Evolutionary conservation across 2,113 vertebrate genomes (phyloP).

Genomic region (Ctenodactylus gundi): DNA sequence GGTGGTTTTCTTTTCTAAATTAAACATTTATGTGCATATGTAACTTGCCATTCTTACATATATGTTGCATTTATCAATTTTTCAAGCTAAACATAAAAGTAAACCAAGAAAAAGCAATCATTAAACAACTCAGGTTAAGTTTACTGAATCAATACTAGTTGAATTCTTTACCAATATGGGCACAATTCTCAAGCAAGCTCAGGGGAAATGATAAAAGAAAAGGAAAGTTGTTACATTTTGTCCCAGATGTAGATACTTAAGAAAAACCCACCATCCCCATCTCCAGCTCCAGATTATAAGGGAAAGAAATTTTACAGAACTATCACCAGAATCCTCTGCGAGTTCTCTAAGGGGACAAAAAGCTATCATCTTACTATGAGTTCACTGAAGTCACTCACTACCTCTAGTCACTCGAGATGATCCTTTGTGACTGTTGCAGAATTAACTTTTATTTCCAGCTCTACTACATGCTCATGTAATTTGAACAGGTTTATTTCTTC

Average conservation of each 20-base stretch:
- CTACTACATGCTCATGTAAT: neutral
- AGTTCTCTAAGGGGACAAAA: neutral
- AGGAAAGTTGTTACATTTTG: neutral
- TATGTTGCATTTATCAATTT: neutral
- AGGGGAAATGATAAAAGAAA: neutral
- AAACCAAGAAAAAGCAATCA: constrained; percentile 24
- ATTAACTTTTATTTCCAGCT: neutral
- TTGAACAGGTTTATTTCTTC: neutral
- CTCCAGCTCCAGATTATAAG: neutral
- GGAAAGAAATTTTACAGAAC: neutral
- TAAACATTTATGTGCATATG: neutral
- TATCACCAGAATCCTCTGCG: neutral
- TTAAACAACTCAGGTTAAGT: neutral
- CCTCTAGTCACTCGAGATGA: neutral
- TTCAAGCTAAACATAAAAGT: neutral
- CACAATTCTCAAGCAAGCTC: neutral
- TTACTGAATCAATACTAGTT: neutral
- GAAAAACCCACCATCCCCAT: neutral
- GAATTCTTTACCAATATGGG: neutral
- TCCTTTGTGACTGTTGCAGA: neutral
- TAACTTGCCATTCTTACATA: neutral
- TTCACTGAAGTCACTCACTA: neutral
- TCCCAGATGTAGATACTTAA: neutral
- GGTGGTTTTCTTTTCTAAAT: neutral
- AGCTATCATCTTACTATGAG: neutral